phyloP scores from a whole-genome alignment of 2,888 invertebrate species.

The Parapristionchus giblindavisi region DNA sequence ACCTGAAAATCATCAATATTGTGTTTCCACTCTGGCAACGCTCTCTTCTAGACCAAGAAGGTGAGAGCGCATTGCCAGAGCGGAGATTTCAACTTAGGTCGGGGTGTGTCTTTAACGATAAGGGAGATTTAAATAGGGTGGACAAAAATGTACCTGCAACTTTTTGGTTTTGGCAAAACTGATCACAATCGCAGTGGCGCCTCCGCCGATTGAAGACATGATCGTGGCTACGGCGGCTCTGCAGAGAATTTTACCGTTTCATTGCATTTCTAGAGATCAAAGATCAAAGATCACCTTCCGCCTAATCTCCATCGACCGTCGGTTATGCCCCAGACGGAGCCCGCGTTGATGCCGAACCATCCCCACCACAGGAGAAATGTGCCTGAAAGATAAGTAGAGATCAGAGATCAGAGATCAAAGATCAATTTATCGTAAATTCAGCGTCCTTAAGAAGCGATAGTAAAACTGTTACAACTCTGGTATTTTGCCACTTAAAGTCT shows the following conservation, averaged over 20 bases:
- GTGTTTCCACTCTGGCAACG: too few species aligned
- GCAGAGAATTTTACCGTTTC: neutral
- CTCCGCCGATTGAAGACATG: constrained; percentile 65
- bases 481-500: too few species aligned
- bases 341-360: constrained; percentile 64
- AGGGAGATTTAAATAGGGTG: neutral
- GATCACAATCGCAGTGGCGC: constrained; percentile 62
- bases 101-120: neutral
- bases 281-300: constrained; percentile 43
- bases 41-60: too few species aligned
- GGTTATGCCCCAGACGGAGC: constrained; percentile 62
- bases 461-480: neutral
- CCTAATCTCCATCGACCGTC: constrained; percentile 59
- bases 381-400: constrained; percentile 41
- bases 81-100: neutral
- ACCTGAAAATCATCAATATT: constrained; percentile 14
- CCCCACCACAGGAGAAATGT: constrained; percentile 65
- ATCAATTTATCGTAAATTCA: too few species aligned
- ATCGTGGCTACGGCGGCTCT: constrained; percentile 62
- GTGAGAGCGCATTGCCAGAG: too few species aligned
- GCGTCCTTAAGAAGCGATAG: too few species aligned
- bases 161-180: constrained; percentile 57
- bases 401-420: too few species aligned
- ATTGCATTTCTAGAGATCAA: neutral
- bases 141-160: constrained; percentile 46